Conservation (phyloP, 2,888 invertebrate genomes). For the Apotomis capreana region DNA sequence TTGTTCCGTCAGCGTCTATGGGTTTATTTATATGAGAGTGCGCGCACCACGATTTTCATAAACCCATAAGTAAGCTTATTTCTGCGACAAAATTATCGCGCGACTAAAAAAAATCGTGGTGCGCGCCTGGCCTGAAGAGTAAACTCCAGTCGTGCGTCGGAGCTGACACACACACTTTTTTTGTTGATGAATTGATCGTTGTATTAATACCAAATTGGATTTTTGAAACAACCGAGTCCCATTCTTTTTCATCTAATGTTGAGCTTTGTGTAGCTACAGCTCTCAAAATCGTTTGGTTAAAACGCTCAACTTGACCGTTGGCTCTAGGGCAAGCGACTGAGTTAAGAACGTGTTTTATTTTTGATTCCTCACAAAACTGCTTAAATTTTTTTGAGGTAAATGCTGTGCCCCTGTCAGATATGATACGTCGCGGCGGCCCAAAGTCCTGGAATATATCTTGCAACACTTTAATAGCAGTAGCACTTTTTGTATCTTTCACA, state of each 20-base stretch:
- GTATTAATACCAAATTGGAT: conserved; percentile 9
- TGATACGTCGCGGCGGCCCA: conserved; percentile 22
- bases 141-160: no score
- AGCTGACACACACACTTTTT: no score
- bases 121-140: no score
- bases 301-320: conserved; percentile 11
- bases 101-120: no score
- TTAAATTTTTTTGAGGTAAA: conserved; percentile 35
- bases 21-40: no score
- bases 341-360: conserved; percentile 11
- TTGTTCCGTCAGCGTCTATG: no score
- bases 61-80: no score
- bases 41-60: no score
- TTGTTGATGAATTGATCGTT: background rate
- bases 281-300: background rate
- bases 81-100: no score
- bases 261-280: conserved; percentile 1
- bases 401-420: conserved; percentile 33
- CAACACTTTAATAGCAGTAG: conserved; percentile 17
- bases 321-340: conserved; percentile 4
- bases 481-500: conserved; percentile 32
- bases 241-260: background rate
- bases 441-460: conserved; percentile 34
- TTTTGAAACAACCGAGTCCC: background rate
- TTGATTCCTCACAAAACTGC: conserved; percentile 22